Conservation (phyloP, 64 coral and sea anemone genomes). For the Pocillopora damicornis region DNA sequence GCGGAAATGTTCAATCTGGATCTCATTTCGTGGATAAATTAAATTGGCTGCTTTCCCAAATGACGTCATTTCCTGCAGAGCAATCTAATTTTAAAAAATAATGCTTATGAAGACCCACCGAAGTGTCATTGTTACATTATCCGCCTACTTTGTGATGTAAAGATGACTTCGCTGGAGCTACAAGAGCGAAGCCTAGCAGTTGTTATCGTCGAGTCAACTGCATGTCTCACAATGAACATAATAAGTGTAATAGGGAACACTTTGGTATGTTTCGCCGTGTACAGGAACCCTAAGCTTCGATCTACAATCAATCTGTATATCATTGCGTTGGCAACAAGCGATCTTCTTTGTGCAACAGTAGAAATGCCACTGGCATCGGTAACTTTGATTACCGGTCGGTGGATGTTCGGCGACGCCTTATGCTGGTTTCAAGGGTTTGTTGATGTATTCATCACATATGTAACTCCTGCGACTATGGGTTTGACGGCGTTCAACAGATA, state of each 20-base stretch:
- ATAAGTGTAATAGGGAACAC: background rate
- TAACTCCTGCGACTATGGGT: slow-evolving; percentile 21
- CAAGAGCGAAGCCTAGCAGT: background rate
- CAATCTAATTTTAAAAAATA: no score
- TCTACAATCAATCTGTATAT: slow-evolving; percentile 27
- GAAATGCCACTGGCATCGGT: slow-evolving; percentile 4
- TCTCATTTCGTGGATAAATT: no score
- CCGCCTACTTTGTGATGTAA: background rate
- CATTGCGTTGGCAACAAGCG: slow-evolving; percentile 10
- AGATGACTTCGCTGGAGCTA: background rate
- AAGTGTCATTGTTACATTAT: background rate
- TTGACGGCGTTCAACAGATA: slow-evolving; percentile 27
- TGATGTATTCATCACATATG: background rate
- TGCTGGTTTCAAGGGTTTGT: slow-evolving; percentile 56
- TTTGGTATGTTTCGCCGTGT: slow-evolving; percentile 9
- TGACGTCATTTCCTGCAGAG: no score
- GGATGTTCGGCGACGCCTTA: slow-evolving; percentile 21
- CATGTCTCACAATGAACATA: slow-evolving; percentile 3
- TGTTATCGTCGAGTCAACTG: slow-evolving; percentile 3
- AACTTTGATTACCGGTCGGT: slow-evolving; percentile 4
- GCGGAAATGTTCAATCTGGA: no score
- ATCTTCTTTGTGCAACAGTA: slow-evolving; percentile 15
- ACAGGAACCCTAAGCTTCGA: slow-evolving; percentile 4
- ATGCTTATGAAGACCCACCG: no score
- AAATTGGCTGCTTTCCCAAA: no score